Evolutionary conservation across 2,113 vertebrate species (phyloP).

Genomic region (Lampris megalopsis): DNA sequence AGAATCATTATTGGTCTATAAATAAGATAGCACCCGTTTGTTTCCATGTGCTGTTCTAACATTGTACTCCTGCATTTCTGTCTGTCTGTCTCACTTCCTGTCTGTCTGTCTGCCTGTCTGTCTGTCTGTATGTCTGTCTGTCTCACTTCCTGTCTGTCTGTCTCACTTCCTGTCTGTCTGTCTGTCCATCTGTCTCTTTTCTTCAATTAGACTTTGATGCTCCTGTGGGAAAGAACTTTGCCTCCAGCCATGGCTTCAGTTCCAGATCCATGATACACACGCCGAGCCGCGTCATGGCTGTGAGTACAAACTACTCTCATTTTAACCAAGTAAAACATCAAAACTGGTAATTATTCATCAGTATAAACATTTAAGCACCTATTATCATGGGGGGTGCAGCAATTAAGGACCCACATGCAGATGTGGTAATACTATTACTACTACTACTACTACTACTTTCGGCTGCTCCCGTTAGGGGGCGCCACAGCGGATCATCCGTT

Average conservation of each 20-base stretch:
- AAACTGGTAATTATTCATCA: neutral
- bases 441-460: no score
- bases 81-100: neutral
- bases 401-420: no score
- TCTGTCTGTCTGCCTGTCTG: no score
- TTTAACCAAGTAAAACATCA: no score
- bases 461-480: no score
- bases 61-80: neutral
- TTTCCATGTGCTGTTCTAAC: neutral
- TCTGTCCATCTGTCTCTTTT: constrained; percentile 6
- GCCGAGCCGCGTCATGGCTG: constrained; percentile 71
- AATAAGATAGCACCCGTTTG: neutral
- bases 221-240: constrained; percentile 49
- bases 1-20: no score
- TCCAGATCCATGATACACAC: constrained; percentile 77
- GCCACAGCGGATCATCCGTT: no score
- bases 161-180: no score
- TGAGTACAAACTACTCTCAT: constrained; percentile 61
- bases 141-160: no score
- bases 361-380: neutral
- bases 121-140: no score
- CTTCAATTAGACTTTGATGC: constrained; percentile 62
- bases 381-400: no score
- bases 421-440: no score
- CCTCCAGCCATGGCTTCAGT: constrained; percentile 71